Percentiles rank a stretch among this genome's conserved stretches.
Evolutionary conservation across 2,797 vertebrate genomes (phyloP).

Genomic region (Chiloscyllium punctatum): DNA sequence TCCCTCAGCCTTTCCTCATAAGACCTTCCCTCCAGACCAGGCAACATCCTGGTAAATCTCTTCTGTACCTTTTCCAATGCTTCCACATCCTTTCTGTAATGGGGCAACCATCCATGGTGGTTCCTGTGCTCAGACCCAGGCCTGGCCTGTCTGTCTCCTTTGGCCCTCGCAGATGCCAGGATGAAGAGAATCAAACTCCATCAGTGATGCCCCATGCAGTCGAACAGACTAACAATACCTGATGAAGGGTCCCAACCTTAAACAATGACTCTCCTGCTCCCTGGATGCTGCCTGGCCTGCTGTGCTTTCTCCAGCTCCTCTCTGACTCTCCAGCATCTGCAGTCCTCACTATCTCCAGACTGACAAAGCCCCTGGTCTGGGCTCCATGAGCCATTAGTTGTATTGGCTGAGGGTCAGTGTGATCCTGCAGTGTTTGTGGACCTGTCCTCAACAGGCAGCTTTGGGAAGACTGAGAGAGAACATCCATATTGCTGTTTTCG

Average conservation of each 20-base stretch:
- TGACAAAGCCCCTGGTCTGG: not conserved
- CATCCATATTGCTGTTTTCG: not conserved
- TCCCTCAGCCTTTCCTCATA: too few relatives aligned
- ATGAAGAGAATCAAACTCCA: not conserved
- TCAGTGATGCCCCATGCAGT: not conserved
- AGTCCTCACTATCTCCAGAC: too few relatives aligned
- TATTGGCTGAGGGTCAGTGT: not conserved
- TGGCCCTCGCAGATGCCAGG: not conserved
- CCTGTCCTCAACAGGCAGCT: not conserved
- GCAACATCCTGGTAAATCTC: too few relatives aligned
- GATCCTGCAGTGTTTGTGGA: not conserved
- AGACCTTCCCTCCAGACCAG: too few relatives aligned
- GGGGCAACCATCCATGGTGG: too few relatives aligned
- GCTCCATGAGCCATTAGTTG: not conserved
- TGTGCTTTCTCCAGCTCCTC: too few relatives aligned
- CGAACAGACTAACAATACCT: not conserved
- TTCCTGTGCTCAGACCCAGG: not conserved
- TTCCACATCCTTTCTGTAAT: too few relatives aligned
- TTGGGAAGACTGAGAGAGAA: not conserved
- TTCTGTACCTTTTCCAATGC: too few relatives aligned
- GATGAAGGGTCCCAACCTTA: too few relatives aligned
- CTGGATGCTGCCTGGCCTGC: too few relatives aligned
- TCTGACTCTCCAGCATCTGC: too few relatives aligned
- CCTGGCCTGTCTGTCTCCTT: not conserved
- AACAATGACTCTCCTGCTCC: too few relatives aligned